Base-by-base conservation (phyloP, 2,888 invertebrate genomes). In the Pollenia angustigena region DNA sequence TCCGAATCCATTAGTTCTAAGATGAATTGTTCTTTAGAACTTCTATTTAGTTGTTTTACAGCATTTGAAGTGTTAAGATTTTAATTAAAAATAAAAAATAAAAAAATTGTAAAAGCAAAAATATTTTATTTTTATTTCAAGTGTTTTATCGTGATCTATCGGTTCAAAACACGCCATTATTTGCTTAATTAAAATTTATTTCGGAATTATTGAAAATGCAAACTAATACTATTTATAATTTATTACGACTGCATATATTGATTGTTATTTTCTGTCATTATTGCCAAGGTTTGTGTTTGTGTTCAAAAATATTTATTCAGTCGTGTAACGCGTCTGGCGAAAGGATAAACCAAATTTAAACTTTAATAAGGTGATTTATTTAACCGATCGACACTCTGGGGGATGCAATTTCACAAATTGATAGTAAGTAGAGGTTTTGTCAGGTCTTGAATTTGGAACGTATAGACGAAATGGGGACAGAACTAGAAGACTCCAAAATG, bases 1-100 rank as follows among this genome's bases (percentile, higher is more conserved):
- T 75, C 18, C 72, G 8, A 79, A 52, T 50, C 60, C 42, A 80
- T 78, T 50, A 76, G 60, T 87, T 87, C 87, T 78, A 76, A 84
- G 84, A 87, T 78, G 84, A 72, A 76, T 68, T 85, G 71, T 69
- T 86, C 79, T 79, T 44, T 79, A 75, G 62, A 83, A 79, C 60
- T 56, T 69, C 54, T 62, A 64, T 87, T 76, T 62, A 87, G 87
- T 87, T 87, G 87, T 78, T 81, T 84, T 80, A 48, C 60, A 87
- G 64, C 87, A 50, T 81, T 76, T 72, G 81, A 87, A 84, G 84
- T 87, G 87, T 81, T 81, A 72, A 68, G 84, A 84, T 74, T 87
- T 84, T 81, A 66, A 76, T 82, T 79, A 18, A 58, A 74, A 85
- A 58, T 16, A 44, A 64, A 40, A 75, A 68, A 74, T 58, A 48